Conservation (phyloP, 1,140 invertebrate species). For the Bombus polaris region DNA sequence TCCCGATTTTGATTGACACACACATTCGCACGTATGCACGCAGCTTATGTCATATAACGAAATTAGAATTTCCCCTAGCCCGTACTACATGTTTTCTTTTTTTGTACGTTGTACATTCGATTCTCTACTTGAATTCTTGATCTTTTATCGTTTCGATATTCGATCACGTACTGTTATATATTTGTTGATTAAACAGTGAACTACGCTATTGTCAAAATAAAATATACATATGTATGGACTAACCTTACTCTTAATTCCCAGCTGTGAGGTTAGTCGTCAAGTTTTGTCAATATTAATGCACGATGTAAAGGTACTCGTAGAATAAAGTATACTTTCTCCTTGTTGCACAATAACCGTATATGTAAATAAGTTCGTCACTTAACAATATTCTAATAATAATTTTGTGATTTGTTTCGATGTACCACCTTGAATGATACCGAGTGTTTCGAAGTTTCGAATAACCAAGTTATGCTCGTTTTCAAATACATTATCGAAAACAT, state of each 20-base stretch:
- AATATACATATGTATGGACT: neutral
- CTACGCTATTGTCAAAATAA: neutral
- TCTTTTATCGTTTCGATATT: neutral
- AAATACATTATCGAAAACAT: neutral
- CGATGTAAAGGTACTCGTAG: too few species aligned
- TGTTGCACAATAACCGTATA: neutral
- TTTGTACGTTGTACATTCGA: neutral
- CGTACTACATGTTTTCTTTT: neutral
- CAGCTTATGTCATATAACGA: neutral
- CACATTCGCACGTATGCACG: too few species aligned
- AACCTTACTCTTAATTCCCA: conserved; percentile 14
- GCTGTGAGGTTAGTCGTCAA: neutral
- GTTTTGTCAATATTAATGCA: neutral
- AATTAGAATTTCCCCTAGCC: neutral
- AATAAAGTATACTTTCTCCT: neutral
- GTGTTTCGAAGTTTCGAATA: neutral
- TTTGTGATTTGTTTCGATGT: neutral
- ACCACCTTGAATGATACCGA: neutral
- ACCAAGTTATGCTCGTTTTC: neutral
- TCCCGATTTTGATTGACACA: neutral
- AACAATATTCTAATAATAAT: neutral
- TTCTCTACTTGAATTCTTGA: neutral
- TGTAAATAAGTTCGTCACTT: neutral
- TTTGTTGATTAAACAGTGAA: neutral
- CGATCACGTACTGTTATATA: neutral